Percentiles rank a stretch among this genome's conserved stretches.
phyloP scores from a whole-genome alignment of 1,140 invertebrate genomes.

The Gonioctena quinquepunctata region DNA sequence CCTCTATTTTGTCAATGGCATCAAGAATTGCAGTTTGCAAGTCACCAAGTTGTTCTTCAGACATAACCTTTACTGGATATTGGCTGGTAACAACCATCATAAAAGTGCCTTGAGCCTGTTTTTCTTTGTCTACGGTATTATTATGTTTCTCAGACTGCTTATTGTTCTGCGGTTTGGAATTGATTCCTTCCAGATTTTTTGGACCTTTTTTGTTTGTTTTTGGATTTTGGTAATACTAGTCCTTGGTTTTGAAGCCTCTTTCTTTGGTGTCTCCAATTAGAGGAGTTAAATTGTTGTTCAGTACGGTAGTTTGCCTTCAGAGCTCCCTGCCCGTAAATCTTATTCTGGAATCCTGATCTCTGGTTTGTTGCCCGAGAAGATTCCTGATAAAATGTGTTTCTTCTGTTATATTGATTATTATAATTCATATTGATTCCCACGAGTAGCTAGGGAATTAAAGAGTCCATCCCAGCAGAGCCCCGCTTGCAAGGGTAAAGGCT shows the following conservation, averaged over 20 bases:
- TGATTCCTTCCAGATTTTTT: not conserved
- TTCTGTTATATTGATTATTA: not conserved
- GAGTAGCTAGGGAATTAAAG: slow-evolving; percentile 15
- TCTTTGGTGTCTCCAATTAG: not conserved
- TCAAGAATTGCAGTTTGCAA: not conserved
- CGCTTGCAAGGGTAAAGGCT: slow-evolving; percentile 6
- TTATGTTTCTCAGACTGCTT: not conserved
- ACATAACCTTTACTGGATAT: not conserved
- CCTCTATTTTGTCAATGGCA: slow-evolving; percentile 6
- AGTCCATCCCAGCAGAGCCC: slow-evolving; percentile 1
- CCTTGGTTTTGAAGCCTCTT: not conserved
- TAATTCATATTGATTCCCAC: slow-evolving; percentile 10
- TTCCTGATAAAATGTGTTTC: not conserved
- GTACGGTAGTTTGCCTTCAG: not conserved
- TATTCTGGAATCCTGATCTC: not conserved
- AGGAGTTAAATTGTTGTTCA: not conserved
- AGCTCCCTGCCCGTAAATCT: not conserved
- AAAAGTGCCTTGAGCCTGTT: not conserved
- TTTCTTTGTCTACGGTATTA: not conserved
- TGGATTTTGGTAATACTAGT: not conserved
- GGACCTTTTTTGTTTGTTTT: not conserved
- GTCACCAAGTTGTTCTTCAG: not conserved
- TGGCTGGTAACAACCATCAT: not conserved
- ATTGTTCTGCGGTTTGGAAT: not conserved
- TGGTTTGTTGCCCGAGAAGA: not conserved